These are phyloP conservation scores for Phyllotreta cruciferae DNA, from an alignment of 2,888 invertebrate genomes.

Conservation along the genomic window DNA sequence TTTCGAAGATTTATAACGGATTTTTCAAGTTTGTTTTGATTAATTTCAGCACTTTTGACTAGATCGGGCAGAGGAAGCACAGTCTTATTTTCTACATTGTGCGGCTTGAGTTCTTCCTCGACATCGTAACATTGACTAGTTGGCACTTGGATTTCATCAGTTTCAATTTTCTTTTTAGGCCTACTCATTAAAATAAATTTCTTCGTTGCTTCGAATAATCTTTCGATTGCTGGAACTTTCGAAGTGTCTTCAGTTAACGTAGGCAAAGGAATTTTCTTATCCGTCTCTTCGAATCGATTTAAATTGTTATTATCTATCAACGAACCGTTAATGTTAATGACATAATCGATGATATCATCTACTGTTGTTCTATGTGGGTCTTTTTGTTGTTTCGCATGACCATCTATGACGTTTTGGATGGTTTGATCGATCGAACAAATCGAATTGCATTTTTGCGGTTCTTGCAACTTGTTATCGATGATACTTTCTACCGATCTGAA, in stretches of 20 bases:
- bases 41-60: conserved; percentile 29
- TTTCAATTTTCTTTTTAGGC: conserved; percentile 24
- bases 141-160: conserved; percentile 17
- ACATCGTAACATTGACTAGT: conserved; percentile 5
- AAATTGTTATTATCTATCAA: background rate
- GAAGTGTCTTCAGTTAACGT: no score
- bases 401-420: conserved; percentile 42
- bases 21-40: background rate
- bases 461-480: conserved; percentile 38
- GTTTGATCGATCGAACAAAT: conserved; percentile 43
- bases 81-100: conserved; percentile 47
- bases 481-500: conserved; percentile 36
- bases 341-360: conserved; percentile 48
- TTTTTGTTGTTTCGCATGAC: conserved; percentile 14
- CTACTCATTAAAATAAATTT: conserved; percentile 35
- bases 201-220: conserved; percentile 24
- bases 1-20: conserved; percentile 18
- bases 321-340: conserved; percentile 29
- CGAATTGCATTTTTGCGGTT: conserved; percentile 26
- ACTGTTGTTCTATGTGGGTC: conserved; percentile 35
- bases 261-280: no score
- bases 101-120: conserved; percentile 44
- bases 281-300: conserved; percentile 27
- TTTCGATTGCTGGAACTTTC: conserved; percentile 9
- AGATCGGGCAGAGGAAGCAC: conserved; percentile 42